Evolutionary conservation across 2,888 invertebrate species (phyloP), one percentile per base, ranked within the genome.

Genomic region (Ennomos quercinarius): DNA sequence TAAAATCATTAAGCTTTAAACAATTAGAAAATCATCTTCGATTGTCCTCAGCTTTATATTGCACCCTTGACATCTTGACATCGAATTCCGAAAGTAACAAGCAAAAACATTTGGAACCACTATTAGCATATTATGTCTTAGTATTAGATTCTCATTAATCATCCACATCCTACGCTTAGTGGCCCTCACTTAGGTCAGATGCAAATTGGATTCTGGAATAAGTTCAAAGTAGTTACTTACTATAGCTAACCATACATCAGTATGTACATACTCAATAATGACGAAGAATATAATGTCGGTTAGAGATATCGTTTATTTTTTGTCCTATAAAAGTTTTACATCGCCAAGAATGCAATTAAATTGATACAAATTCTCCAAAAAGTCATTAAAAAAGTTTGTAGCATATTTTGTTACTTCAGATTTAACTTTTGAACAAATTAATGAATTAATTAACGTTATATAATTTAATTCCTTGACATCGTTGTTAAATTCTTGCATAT

Each of bases 41-140:
- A 52, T 44, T 47, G 52, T 56, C 39, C 43, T 50, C 46, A 55
- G 61, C 43, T 50, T 58, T 48, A 42, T 55, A 57, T 52, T 41
- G 44, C 43, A 57, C 50, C 69, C 69, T 69, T 69, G 67, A 67
- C 69, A 65, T 54, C 57, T 54, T 43, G 65, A 60, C 64, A 63
- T 64, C 63, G 55, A 62, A 66, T 67, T 65, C 67, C 47, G 65
- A 67, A 63, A 67, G 65, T 59, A 55, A 60, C 52, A 45, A 56
- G 62, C 66, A 65, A 69, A 68, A 63, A 65, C 63, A 54, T 61
- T 53, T 43, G 50, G 12, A 11, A 47, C 47, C 39, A 11, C 38
- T 50, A 55, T 56, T 61, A 56, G 45, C 52, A 46, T 61, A 12
- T 34, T 36, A 47, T 47, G 36, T 47, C 47, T 47, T 45, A 49